Conservation (phyloP, 1,140 invertebrate species). For the Arion vulgaris region DNA sequence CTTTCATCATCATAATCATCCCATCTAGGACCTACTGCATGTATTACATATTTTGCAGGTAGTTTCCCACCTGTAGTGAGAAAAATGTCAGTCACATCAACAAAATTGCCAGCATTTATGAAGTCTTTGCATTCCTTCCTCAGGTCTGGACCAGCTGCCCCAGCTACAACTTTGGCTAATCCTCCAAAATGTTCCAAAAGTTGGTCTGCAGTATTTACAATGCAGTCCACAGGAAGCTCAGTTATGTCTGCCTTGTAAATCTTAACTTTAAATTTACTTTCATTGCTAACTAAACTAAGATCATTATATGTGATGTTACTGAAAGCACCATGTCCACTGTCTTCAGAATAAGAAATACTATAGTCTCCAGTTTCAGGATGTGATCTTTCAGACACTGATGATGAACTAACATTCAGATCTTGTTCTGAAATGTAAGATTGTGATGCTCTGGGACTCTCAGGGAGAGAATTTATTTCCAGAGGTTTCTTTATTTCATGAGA, state of each 20-base stretch:
- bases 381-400: background rate
- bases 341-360: too few relatives aligned
- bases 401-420: background rate
- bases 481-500: too few relatives aligned
- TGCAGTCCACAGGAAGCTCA: constrained; percentile 85
- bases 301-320: background rate
- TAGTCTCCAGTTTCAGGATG: too few relatives aligned
- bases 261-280: constrained; percentile 39
- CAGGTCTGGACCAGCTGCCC: constrained; percentile 50
- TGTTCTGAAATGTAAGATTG: too few relatives aligned
- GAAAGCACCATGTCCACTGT: background rate
- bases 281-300: background rate
- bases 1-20: constrained; percentile 27
- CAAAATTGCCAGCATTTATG: constrained; percentile 40
- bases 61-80: constrained; percentile 51
- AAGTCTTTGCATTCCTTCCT: constrained; percentile 47
- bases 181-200: constrained; percentile 84
- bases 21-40: constrained; percentile 57
- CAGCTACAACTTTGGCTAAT: constrained; percentile 85
- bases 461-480: too few relatives aligned
- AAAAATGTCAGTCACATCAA: constrained; percentile 48
- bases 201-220: constrained; percentile 92
- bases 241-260: constrained; percentile 83
- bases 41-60: constrained; percentile 51
- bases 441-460: too few relatives aligned